phyloP scores from a whole-genome alignment of 2,888 invertebrate species.

The Nomada fabriciana region DNA sequence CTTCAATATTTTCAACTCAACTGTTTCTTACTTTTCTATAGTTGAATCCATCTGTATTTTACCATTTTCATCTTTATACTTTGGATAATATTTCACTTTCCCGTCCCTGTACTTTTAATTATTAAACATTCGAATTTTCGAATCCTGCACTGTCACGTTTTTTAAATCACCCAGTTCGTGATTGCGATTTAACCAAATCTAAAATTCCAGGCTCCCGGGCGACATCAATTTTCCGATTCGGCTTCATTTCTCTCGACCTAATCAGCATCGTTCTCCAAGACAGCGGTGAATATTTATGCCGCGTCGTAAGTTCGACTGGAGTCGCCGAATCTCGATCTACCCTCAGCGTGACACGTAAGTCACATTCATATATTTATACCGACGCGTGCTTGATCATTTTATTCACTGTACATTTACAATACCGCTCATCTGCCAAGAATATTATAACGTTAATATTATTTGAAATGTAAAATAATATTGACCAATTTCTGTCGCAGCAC shows the following conservation, averaged over 20 bases:
- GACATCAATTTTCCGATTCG: slow-evolving; percentile 98
- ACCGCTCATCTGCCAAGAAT: too few species aligned
- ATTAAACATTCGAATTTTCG: neutral
- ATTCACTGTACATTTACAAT: too few species aligned
- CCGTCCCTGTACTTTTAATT: neutral
- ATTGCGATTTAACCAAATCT: neutral
- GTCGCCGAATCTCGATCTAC: slow-evolving; percentile 93
- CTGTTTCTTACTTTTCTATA: too few species aligned
- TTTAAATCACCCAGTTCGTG: neutral
- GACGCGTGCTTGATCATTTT: neutral
- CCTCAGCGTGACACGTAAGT: slow-evolving; percentile 89
- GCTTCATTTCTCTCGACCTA: slow-evolving; percentile 97
- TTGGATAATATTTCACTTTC: neutral
- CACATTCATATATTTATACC: neutral
- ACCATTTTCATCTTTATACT: neutral
- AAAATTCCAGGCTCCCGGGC: slow-evolving; percentile 93
- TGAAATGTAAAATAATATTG: neutral
- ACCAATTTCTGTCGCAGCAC: slow-evolving; percentile 84
- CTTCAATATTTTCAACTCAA: too few species aligned
- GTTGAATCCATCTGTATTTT: too few species aligned
- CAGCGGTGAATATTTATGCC: slow-evolving; percentile 95
- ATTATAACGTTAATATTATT: too few species aligned
- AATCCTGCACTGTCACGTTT: neutral
- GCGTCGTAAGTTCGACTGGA: slow-evolving; percentile 94
- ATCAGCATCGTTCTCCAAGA: slow-evolving; percentile 94